Conservation (phyloP, 1,140 invertebrate species). For the Pinna nobilis region DNA sequence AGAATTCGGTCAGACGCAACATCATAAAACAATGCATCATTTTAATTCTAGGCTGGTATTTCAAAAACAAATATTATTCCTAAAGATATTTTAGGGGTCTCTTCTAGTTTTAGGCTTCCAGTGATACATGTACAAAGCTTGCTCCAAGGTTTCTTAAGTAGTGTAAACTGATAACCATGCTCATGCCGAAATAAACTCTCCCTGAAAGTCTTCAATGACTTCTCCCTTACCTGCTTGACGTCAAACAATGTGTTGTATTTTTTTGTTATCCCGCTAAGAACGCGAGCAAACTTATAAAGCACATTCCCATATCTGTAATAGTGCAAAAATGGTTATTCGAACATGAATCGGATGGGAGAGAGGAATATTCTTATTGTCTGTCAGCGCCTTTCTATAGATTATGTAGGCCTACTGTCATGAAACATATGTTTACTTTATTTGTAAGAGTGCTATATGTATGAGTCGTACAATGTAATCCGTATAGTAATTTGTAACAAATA, state of each 20-base stretch:
- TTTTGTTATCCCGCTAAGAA: conserved; percentile 83
- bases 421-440: too few species aligned
- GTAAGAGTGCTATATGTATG: too few species aligned
- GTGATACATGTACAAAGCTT: not conserved
- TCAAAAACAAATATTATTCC: not conserved
- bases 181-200: not conserved
- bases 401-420: too few species aligned
- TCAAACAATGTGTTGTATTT: conserved; percentile 84
- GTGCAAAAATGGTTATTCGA: too few species aligned
- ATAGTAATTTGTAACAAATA: too few species aligned
- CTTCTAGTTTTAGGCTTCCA: not conserved
- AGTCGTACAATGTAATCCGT: too few species aligned
- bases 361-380: too few species aligned
- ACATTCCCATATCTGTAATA: conserved; percentile 83
- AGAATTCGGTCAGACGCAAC: too few species aligned
- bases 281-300: conserved; percentile 81
- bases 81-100: not conserved
- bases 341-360: too few species aligned
- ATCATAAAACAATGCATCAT: too few species aligned
- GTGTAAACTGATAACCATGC: not conserved
- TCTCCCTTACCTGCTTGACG: conserved; percentile 84
- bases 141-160: not conserved
- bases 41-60: not conserved
- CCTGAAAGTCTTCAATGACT: too few species aligned
- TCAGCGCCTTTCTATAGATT: too few species aligned